Evolutionary conservation across 2,888 invertebrate species (phyloP).

Genomic region (Arge pagana): DNA sequence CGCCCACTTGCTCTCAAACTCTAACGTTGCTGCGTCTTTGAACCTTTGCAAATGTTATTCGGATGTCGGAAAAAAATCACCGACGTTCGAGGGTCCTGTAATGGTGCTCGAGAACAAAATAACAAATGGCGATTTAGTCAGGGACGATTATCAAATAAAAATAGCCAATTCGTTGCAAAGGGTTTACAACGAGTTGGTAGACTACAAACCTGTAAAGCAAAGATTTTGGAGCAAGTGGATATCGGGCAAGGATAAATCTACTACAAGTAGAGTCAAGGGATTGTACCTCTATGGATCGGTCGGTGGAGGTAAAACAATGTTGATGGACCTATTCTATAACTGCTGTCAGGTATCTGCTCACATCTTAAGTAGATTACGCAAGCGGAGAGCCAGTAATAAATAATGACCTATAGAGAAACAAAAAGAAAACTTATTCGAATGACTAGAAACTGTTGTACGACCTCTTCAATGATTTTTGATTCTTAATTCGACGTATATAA

Average conservation of each 20-base stretch:
- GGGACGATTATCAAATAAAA: constrained; percentile 75
- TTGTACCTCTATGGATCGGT: constrained; percentile 90
- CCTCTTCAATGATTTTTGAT: background rate
- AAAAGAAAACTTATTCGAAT: too few species aligned
- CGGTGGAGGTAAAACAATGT: constrained; percentile 97
- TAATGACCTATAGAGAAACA: too few species aligned
- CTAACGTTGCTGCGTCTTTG: too few species aligned
- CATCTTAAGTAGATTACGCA: constrained; percentile 46
- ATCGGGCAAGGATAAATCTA: constrained; percentile 44
- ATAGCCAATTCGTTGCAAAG: constrained; percentile 73
- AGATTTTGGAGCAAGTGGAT: constrained; percentile 57
- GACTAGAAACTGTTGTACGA: background rate
- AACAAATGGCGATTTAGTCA: constrained; percentile 63
- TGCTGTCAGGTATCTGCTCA: constrained; percentile 63
- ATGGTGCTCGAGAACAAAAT: constrained; percentile 65
- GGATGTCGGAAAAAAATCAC: constrained; percentile 5
- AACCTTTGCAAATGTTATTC: constrained; percentile 1
- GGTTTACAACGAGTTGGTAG: constrained; percentile 68
- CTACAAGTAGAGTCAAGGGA: constrained; percentile 66
- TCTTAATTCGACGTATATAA: background rate
- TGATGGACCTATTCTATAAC: constrained; percentile 97
- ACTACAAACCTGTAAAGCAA: constrained; percentile 63
- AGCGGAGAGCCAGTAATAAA: constrained; percentile 33
- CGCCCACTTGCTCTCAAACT: constrained; percentile 6
- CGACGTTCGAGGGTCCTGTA: constrained; percentile 56